Conservation (phyloP, 2,113 vertebrate genomes). For the Corynorhinus townsendii region DNA sequence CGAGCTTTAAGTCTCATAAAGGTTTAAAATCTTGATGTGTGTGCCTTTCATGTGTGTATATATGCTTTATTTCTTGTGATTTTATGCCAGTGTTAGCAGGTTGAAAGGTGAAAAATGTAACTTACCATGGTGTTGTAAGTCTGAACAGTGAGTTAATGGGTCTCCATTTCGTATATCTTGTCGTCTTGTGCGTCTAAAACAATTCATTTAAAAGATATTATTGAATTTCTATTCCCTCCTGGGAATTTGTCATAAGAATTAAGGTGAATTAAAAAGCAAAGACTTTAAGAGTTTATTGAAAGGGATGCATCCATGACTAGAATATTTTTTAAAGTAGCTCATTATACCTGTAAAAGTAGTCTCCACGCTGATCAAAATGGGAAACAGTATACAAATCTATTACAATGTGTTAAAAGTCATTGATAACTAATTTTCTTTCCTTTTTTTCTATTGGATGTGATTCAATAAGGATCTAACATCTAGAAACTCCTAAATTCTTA, state of each 20-base stretch:
- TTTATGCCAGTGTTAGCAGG: not conserved
- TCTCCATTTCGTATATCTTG: slow-evolving; percentile 98
- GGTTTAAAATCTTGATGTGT: not conserved
- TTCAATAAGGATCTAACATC: slow-evolving; percentile 9
- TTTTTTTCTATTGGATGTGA: not conserved
- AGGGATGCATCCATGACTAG: not conserved
- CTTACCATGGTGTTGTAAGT: slow-evolving; percentile 93
- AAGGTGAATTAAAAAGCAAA: slow-evolving; percentile 8
- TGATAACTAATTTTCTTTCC: slow-evolving; percentile 26
- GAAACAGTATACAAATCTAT: not conserved
- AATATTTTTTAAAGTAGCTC: not conserved
- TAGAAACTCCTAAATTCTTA: not conserved
- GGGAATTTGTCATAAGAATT: not conserved
- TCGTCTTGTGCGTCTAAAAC: slow-evolving; percentile 91
- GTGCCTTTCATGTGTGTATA: not conserved
- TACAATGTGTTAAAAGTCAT: not conserved
- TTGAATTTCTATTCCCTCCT: not conserved
- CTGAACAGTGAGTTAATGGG: slow-evolving; percentile 96
- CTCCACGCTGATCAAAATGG: not conserved
- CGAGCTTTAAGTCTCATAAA: not conserved
- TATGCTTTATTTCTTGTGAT: not conserved
- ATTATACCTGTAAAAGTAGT: not conserved
- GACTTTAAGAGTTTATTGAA: not conserved
- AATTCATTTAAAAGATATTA: slow-evolving; percentile 60
- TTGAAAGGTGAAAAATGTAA: not conserved